Evolutionary conservation across 2,888 invertebrate species (phyloP).

Genomic region (Drosophila falleni): DNA sequence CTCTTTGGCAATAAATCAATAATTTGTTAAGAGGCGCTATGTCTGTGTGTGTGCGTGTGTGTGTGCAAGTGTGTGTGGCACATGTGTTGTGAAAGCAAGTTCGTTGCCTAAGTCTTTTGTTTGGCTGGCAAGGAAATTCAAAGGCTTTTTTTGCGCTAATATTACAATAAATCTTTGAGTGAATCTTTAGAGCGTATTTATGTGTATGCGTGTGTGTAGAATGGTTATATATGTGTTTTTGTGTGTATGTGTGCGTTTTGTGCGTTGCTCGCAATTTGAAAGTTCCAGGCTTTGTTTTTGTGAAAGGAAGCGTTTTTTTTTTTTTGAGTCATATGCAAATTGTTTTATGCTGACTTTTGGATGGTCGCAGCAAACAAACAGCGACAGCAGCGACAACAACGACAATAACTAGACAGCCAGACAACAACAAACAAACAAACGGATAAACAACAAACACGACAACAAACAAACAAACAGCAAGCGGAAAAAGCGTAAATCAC

Average conservation of each 20-base stretch:
- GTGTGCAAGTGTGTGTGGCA: constrained; percentile 9
- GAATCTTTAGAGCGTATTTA: constrained; percentile 7
- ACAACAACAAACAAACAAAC: constrained; percentile 36
- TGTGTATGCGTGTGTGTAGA: not conserved
- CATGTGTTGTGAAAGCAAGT: constrained; percentile 74
- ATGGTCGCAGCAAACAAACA: constrained; percentile 44
- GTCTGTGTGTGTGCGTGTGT: not conserved
- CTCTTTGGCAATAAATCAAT: constrained; percentile 68
- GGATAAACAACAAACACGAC: constrained; percentile 32
- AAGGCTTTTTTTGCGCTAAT: constrained; percentile 56
- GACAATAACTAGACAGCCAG: constrained; percentile 13
- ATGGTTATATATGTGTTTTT: not conserved
- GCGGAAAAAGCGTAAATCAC: constrained; percentile 80
- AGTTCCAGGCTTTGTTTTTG: constrained; percentile 61
- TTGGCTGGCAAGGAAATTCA: constrained; percentile 65
- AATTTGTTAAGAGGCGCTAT: constrained; percentile 73
- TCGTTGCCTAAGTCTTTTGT: constrained; percentile 80
- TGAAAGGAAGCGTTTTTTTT: constrained; percentile 67
- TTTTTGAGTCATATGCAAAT: constrained; percentile 73
- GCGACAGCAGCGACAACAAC: constrained; percentile 39
- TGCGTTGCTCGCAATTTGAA: constrained; percentile 72
- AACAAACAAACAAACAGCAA: constrained; percentile 67
- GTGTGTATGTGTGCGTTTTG: constrained; percentile 29
- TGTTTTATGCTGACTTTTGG: constrained; percentile 57
- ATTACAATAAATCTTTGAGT: constrained; percentile 56